Percentiles rank a stretch among this genome's conserved stretches.
phyloP scores from a whole-genome alignment of 2,113 vertebrate species.

The Delphinapterus leucas region DNA sequence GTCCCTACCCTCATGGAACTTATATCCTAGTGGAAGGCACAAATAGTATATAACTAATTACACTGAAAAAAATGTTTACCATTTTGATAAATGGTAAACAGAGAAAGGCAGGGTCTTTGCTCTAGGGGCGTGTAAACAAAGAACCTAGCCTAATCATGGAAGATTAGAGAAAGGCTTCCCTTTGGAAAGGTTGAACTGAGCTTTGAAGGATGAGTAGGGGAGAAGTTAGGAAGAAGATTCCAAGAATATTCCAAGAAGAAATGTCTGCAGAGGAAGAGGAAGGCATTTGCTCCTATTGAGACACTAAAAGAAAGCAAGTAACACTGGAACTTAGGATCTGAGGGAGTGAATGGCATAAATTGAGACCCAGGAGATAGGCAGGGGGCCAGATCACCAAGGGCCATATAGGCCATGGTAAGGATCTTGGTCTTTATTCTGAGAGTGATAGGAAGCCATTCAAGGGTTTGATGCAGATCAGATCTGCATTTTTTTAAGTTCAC shows the following conservation, averaged over 20 bases:
- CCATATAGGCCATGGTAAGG: not conserved
- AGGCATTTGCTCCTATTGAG: not conserved
- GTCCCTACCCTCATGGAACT: not conserved
- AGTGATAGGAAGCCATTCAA: not conserved
- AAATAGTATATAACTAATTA: not conserved
- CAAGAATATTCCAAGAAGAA: not conserved
- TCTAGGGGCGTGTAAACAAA: not conserved
- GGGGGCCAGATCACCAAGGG: not conserved
- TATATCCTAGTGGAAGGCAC: not conserved
- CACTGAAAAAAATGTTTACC: not conserved
- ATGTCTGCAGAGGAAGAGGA: not conserved
- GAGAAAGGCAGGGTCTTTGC: not conserved
- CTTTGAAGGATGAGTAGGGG: not conserved
- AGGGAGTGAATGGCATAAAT: not conserved
- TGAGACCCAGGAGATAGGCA: not conserved
- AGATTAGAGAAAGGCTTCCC: not conserved
- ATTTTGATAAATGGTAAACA: not conserved
- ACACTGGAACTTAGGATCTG: not conserved
- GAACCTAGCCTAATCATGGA: not conserved
- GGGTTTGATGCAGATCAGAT: not conserved
- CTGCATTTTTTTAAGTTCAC: not conserved
- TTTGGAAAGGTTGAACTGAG: not conserved
- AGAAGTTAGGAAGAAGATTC: not conserved
- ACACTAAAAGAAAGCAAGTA: not conserved
- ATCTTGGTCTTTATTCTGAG: not conserved